Evolutionary conservation across 2,888 invertebrate species (phyloP).

Genomic region (Eupithecia pulchellata): DNA sequence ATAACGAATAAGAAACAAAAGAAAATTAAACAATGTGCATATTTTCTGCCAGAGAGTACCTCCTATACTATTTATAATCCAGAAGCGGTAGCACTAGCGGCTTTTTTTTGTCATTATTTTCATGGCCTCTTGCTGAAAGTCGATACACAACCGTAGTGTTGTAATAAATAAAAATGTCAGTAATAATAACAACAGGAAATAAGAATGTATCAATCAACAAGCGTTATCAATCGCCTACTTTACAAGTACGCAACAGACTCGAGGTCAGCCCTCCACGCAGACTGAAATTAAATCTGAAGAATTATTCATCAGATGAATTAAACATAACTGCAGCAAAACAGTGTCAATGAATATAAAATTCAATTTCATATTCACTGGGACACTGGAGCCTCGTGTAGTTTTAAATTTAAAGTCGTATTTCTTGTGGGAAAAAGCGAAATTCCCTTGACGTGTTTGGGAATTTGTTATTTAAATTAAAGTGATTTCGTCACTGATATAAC

Average conservation of each 20-base stretch:
- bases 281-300: conserved; percentile 12
- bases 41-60: too few species aligned
- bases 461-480: conserved; percentile 50
- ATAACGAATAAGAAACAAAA: neutral
- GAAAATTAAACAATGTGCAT: neutral
- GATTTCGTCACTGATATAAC: conserved; percentile 54
- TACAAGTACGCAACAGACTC: conserved; percentile 23
- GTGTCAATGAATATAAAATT: conserved; percentile 38
- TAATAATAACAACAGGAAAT: conserved; percentile 16
- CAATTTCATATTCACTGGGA: conserved; percentile 43
- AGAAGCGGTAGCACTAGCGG: neutral
- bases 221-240: conserved; percentile 20
- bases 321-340: conserved; percentile 35
- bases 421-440: conserved; percentile 4
- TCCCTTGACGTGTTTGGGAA: conserved; percentile 21
- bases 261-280: conserved; percentile 20
- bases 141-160: neutral
- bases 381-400: conserved; percentile 37
- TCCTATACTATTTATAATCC: too few species aligned
- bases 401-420: conserved; percentile 17
- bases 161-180: neutral
- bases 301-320: conserved; percentile 26
- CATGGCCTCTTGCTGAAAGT: neutral
- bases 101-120: neutral
- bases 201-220: conserved; percentile 17